These are phyloP conservation scores for Scortum barcoo DNA, from an alignment of 2,113 vertebrate genomes.

Conservation along the genomic window DNA sequence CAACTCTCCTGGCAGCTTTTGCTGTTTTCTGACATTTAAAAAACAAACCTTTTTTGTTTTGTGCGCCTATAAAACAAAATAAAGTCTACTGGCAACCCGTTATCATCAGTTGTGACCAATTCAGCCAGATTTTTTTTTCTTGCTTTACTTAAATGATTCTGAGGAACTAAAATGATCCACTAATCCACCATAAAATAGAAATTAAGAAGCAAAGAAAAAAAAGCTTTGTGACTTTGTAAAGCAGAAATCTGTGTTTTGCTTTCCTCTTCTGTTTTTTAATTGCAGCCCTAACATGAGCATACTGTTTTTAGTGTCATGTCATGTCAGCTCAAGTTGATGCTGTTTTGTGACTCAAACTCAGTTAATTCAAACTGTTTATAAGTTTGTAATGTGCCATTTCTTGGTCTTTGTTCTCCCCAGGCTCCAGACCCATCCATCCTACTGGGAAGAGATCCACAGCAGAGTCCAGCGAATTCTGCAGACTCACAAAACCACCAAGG, in stretches of 20 bases:
- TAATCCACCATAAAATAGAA: not conserved
- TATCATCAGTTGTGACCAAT: not conserved
- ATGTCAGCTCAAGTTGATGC: not conserved
- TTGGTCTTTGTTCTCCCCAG: constrained; percentile 72
- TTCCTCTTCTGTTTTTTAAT: not conserved
- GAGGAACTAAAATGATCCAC: not conserved
- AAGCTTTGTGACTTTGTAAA: too few species aligned
- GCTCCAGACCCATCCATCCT: constrained; percentile 86
- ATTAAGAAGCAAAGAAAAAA: not conserved
- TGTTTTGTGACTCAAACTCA: not conserved
- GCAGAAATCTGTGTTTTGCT: not conserved
- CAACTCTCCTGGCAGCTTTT: not conserved
- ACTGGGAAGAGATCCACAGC: constrained; percentile 91
- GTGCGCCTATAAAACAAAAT: not conserved
- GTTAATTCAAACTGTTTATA: not conserved
- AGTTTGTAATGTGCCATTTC: not conserved
- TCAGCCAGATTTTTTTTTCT: not conserved
- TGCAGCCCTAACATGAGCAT: too few species aligned
- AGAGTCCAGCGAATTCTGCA: constrained; percentile 92
- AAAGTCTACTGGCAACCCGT: not conserved
- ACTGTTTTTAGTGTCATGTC: not conserved
- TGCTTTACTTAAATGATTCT: not conserved
- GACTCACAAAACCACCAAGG: constrained; percentile 86
- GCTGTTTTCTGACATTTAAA: not conserved
- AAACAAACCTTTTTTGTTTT: not conserved